Evolutionary conservation across 2,797 vertebrate species (phyloP).

Genomic region (Chelon labrosus): DNA sequence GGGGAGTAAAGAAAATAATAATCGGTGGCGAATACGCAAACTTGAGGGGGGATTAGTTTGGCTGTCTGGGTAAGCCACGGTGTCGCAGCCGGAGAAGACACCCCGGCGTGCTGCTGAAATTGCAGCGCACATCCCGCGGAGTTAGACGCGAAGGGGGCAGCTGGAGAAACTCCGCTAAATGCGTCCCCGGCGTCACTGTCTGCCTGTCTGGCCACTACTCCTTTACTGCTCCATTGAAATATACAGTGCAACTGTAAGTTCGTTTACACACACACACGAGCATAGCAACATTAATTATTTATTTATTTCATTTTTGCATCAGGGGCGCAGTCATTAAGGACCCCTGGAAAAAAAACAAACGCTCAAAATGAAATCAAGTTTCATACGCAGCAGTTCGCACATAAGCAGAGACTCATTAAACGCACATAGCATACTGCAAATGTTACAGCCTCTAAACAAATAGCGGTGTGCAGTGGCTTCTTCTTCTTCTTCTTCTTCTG

Average conservation of each 20-base stretch:
- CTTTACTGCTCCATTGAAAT: conserved; percentile 6
- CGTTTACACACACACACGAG: background rate
- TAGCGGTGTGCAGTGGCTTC: conserved; percentile 28
- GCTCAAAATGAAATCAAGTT: conserved; percentile 38
- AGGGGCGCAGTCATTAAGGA: conserved; percentile 27
- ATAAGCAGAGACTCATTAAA: conserved; percentile 23
- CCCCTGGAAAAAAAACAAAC: conserved; percentile 8
- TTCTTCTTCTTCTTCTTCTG: conserved; percentile 9
- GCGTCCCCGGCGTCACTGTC: conserved; percentile 51
- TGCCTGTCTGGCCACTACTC: conserved; percentile 37
- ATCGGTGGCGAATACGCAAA: conserved; percentile 60
- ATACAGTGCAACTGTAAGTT: conserved; percentile 6
- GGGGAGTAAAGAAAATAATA: conserved; percentile 6
- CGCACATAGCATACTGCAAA: background rate
- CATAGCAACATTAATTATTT: background rate
- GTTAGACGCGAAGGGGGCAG: conserved; percentile 66
- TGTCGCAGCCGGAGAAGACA: conserved; percentile 63
- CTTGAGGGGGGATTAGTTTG: conserved; percentile 59
- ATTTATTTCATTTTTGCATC: background rate
- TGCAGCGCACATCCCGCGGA: conserved; percentile 72
- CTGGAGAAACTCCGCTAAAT: conserved; percentile 69
- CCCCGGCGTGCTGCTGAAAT: conserved; percentile 72
- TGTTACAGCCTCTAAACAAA: conserved; percentile 12
- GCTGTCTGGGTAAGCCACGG: conserved; percentile 50
- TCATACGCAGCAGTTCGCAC: conserved; percentile 26